Base-by-base conservation (phyloP, 2,113 vertebrate species). In the Pontoporia blainvillei region DNA sequence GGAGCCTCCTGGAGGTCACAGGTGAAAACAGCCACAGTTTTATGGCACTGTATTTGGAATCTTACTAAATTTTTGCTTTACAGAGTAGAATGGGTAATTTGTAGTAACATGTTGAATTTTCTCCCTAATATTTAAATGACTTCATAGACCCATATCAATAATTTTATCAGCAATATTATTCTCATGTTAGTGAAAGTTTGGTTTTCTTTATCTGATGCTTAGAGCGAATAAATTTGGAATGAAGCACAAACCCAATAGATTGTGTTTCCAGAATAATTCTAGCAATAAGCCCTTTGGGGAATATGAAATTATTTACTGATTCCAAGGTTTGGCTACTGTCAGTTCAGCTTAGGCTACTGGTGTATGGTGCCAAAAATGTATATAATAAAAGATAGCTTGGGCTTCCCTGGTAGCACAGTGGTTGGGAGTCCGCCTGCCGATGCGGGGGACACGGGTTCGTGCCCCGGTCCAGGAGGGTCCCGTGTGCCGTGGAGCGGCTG, bases 1-100 rank as follows among this genome's bases (percentile, higher is more conserved):
- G 96, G 90, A 98, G 98, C 98, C 98, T 78, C 96, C 96, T 97
- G 66, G 97, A 88, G 98, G 97, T 88, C 76, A 52, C 15, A 44
- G 44, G n/a, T 76, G 46, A 87, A 69, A 97, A 90, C 36, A 96
- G 27, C 73, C 61, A 75, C 41, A n/a, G 23, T 85, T 72, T 83
- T 66, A 54, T 25, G 64, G 44, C 18, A 18, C 39, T 41, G 36
- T 17, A 4, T 84, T 76, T 82, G 29, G 41, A 78, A 87, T 90
- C 12, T 59, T 72, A 21, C 0, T 90, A 82, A 39, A 39, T 78
- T 39, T 85, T 29, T 91, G 57, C 54, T 54, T 75, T 71, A 23
- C 25, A 41, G 18, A 94, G 6, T 69, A 72, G 95, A 89, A 76
- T 66, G 71, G 67, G 6, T 71, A 64, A 88, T 90, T 85, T 90